A percentile compares a stretch with the other conserved stretches of the same genome.
These are phyloP conservation scores for Drosophila niveifrons DNA, from an alignment of 2,888 invertebrate species.

Conservation along the genomic window DNA sequence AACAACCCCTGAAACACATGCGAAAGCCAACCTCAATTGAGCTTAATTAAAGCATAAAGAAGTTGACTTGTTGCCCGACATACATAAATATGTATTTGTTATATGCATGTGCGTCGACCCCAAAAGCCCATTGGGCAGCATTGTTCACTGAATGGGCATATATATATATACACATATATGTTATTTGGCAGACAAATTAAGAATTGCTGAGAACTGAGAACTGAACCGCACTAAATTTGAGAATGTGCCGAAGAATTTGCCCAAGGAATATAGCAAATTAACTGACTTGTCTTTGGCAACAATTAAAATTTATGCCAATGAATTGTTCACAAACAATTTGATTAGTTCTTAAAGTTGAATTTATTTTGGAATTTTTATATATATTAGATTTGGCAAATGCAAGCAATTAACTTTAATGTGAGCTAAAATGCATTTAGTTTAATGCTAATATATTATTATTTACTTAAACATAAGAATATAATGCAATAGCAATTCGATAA, in stretches of 20 bases:
- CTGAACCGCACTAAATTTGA: neutral
- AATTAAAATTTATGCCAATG: neutral
- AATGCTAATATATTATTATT: neutral
- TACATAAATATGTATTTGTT: conserved; percentile 28
- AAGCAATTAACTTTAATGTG: no score
- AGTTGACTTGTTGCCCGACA: conserved; percentile 57
- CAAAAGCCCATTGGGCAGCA: conserved; percentile 5
- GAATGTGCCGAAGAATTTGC: neutral
- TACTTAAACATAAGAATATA: neutral
- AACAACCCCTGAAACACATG: conserved; percentile 21
- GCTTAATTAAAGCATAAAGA: conserved; percentile 81
- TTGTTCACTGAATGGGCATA: neutral
- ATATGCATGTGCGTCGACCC: neutral
- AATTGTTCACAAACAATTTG: neutral
- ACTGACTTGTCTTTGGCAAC: neutral
- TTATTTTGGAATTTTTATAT: neutral
- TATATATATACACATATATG: neutral
- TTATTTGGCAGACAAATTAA: neutral
- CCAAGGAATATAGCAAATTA: neutral
- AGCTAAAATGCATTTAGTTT: no score
- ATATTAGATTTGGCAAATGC: neutral
- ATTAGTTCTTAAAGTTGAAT: neutral
- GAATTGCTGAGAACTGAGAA: conserved; percentile 1
- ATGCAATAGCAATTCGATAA: no score
- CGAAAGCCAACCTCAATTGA: conserved; percentile 66